Percentiles rank a stretch among this genome's conserved stretches.
phyloP scores from a whole-genome alignment of 2,113 vertebrate species.

The Trinectes maculatus region DNA sequence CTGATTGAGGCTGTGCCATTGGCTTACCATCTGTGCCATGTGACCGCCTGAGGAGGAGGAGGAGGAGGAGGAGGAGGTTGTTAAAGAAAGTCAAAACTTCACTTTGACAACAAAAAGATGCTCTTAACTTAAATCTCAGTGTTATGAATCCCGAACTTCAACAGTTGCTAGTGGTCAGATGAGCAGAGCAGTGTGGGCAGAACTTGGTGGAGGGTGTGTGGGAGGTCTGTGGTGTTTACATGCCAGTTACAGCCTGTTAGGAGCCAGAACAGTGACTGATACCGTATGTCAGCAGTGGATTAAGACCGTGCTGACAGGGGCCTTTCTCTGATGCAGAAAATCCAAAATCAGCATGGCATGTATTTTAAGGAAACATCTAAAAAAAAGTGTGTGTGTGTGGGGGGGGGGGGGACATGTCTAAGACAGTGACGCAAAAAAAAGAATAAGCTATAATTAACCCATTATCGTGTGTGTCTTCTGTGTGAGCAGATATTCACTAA shows the following conservation, averaged over 20 bases:
- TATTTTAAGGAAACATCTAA: constrained; percentile 36
- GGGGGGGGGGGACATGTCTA: constrained; percentile 7
- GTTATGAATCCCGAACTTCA: constrained; percentile 27
- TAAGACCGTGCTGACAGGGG: constrained; percentile 30
- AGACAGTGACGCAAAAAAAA: constrained; percentile 55
- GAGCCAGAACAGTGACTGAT: background rate
- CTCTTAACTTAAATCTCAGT: constrained; percentile 47
- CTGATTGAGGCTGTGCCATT: constrained; percentile 53
- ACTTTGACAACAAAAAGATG: constrained; percentile 22
- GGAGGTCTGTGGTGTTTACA: constrained; percentile 23
- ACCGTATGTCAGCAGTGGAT: background rate
- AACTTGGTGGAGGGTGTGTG: constrained; percentile 9
- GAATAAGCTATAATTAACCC: constrained; percentile 57
- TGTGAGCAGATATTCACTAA: constrained; percentile 19
- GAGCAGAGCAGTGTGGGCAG: constrained; percentile 20
- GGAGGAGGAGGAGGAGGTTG: background rate
- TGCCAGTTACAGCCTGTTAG: constrained; percentile 17
- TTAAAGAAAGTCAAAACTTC: constrained; percentile 16
- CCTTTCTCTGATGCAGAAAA: constrained; percentile 34
- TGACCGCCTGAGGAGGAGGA: constrained; percentile 48
- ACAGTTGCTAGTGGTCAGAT: constrained; percentile 4
- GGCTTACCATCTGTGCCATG: constrained; percentile 72
- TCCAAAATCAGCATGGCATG: constrained; percentile 57
- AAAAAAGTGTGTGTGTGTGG: no score
- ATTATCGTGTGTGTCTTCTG: constrained; percentile 30